Evolutionary conservation across 2,888 invertebrate species (phyloP).

Genomic region (Parapristionchus giblindavisi): DNA sequence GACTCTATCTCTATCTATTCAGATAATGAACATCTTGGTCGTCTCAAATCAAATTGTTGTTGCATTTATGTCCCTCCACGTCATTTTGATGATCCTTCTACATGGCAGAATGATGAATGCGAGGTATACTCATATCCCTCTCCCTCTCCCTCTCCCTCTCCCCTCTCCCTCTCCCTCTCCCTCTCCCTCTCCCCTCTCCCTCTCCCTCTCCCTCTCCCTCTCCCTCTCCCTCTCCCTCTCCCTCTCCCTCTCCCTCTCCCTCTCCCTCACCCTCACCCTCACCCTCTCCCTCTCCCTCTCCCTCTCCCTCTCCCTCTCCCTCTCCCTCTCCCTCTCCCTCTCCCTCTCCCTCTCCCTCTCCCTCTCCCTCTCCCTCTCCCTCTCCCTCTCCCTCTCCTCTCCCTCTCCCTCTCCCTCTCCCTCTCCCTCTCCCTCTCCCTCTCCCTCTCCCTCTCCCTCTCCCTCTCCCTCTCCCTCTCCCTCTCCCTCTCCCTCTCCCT

Average conservation of each 20-base stretch:
- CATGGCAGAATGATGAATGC: slow-evolving; percentile 64
- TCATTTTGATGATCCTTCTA: slow-evolving; percentile 66
- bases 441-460: background rate
- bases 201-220: background rate
- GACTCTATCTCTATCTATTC: too few relatives aligned
- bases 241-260: background rate
- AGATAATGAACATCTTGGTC: slow-evolving; percentile 79
- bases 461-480: background rate
- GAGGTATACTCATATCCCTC: slow-evolving; percentile 45
- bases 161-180: background rate
- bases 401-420: background rate
- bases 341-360: background rate
- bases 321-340: background rate
- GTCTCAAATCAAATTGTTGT: slow-evolving; percentile 69
- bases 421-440: background rate
- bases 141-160: background rate
- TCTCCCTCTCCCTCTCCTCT: background rate
- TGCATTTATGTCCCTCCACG: slow-evolving; percentile 69
- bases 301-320: background rate
- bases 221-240: background rate
- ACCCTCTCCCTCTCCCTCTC: background rate
- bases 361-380: background rate
- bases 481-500: background rate
- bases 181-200: background rate
- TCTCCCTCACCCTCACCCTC: background rate